Conservation (phyloP, 2,113 vertebrate genomes). For the Hypocryptadius cinnamomeus region DNA sequence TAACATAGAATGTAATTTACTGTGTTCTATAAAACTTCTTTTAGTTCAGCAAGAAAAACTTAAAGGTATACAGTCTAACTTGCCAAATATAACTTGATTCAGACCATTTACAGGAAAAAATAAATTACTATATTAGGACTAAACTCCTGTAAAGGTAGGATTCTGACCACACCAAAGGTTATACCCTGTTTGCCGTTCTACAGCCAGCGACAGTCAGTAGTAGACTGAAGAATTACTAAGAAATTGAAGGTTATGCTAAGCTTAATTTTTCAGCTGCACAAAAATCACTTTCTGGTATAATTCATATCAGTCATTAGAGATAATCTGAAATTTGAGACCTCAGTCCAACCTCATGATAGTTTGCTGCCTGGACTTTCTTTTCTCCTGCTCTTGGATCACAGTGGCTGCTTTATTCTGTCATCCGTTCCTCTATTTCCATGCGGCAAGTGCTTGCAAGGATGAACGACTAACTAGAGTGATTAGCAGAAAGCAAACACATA, state of each 20-base stretch:
- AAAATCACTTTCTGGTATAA: background rate
- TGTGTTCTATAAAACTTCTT: background rate
- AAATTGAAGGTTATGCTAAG: background rate
- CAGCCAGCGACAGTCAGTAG: background rate
- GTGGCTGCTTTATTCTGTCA: background rate
- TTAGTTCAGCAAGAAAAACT: background rate
- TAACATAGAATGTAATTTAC: background rate
- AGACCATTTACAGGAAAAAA: background rate
- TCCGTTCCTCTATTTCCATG: background rate
- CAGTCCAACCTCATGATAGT: background rate
- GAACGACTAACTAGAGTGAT: background rate
- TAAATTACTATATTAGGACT: background rate
- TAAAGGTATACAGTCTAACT: background rate
- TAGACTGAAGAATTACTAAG: background rate
- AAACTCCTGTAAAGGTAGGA: background rate
- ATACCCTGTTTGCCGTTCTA: background rate
- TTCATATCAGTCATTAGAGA: background rate
- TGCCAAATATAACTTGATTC: background rate
- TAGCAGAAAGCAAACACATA: background rate
- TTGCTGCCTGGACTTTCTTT: background rate
- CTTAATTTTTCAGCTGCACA: background rate
- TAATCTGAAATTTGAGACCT: background rate
- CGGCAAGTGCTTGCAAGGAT: background rate
- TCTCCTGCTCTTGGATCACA: background rate
- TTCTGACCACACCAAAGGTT: background rate